These are phyloP conservation scores for Oreochromis grahami DNA, from an alignment of 2,797 vertebrate species.

Conservation along the genomic window DNA sequence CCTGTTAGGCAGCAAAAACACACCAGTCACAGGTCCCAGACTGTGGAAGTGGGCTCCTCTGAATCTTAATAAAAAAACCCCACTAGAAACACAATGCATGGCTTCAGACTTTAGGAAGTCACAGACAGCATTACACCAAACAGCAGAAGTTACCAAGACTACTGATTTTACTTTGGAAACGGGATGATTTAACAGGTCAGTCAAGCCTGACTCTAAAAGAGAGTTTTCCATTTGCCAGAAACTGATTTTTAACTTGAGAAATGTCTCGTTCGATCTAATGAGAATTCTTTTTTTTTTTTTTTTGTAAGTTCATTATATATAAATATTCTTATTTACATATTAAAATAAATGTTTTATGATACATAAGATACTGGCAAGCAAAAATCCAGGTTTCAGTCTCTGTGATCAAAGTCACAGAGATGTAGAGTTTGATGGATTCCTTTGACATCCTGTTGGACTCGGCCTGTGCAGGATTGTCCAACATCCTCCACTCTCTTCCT, in stretches of 20 bases:
- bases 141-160: background rate
- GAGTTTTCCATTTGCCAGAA: background rate
- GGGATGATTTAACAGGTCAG: background rate
- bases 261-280: background rate
- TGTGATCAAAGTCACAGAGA: background rate
- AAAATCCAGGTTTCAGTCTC: background rate
- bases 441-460: background rate
- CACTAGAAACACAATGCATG: background rate
- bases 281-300: background rate
- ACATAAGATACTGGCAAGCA: background rate
- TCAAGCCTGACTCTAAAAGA: too few relatives aligned
- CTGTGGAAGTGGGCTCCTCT: background rate
- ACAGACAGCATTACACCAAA: background rate
- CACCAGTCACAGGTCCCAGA: background rate
- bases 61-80: background rate
- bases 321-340: background rate
- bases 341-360: background rate
- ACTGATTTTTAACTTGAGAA: background rate
- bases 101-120: background rate
- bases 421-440: background rate
- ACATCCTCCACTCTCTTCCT: background rate
- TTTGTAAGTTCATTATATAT: background rate
- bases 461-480: background rate
- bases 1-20: background rate
- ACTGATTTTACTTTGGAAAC: background rate